Evolutionary conservation across 2,888 invertebrate species (phyloP), one percentile per base, ranked within the genome.

Genomic region (Leucophora obtusa): DNA sequence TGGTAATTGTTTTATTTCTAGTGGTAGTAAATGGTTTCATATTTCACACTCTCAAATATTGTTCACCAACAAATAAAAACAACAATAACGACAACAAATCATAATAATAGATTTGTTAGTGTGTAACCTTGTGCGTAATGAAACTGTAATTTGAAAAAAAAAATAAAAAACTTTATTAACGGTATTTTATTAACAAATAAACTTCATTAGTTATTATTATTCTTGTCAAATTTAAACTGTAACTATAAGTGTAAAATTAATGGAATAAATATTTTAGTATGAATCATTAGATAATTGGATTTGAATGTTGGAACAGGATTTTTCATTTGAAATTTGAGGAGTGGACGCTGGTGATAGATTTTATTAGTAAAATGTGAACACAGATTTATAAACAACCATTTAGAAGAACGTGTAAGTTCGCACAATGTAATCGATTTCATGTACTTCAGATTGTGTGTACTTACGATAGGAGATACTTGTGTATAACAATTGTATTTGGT

Each of bases 61-160:
- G 38, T 68, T 50, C 14, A 38, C 3, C 15, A 63, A 33, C 9
- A 63, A 11, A 47, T n/a, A 47, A n/a, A 69, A 15, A 54, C 38
- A 17, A 4, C 4, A 71, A 71, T 14, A 62, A 62, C 28, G 56
- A 59, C 54, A 18, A 76, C 15, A 50, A 21, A 14, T 17, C n/a
- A 17, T 18, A 53, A 53, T 51, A 65, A 72, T 50, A 50, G 66
- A 72, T 24, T 74, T 75, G 70, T 65, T 79, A 47, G 70, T 59
- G 59, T 58, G 72, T 81, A 81, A 81, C 81, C 76, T 81, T 81
- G 81, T 81, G 76, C 76, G 76, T 81, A 76, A 70, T 76, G 73
- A 73, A 77, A 70, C 28, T 69, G 65, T 73, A 73, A 53, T 73
- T 73, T 72, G 17, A 47, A 18, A 38, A 70, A 35, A 35, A 10